Evolutionary conservation across 2,888 invertebrate species (phyloP).

Genomic region (Euzophera pinguis): DNA sequence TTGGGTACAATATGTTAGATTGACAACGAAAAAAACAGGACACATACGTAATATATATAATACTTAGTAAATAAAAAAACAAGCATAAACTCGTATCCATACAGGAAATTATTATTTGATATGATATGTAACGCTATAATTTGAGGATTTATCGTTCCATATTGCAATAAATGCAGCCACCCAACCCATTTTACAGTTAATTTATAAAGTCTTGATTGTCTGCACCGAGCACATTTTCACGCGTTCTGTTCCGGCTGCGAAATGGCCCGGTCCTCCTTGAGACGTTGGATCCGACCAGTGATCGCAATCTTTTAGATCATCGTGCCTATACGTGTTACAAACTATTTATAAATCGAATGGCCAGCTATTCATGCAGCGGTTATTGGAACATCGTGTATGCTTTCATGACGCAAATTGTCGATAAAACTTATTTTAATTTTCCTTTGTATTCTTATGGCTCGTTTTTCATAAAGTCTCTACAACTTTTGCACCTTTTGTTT

Average conservation of each 20-base stretch:
- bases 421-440: background rate
- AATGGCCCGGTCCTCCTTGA: conserved; percentile 76
- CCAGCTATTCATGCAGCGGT: background rate
- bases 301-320: conserved; percentile 63
- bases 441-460: background rate
- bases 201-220: conserved; percentile 33
- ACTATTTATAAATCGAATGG: conserved; percentile 9
- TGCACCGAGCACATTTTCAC: conserved; percentile 50
- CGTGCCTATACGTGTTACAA: conserved; percentile 21
- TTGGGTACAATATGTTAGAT: too few species aligned
- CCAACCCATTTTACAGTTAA: conserved; percentile 8
- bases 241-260: conserved; percentile 68
- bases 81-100: too few species aligned
- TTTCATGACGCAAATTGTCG: background rate
- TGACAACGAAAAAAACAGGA: too few species aligned
- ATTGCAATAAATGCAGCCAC: background rate
- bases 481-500: too few species aligned
- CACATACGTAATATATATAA: too few species aligned
- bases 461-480: background rate
- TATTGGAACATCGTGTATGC: background rate
- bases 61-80: too few species aligned
- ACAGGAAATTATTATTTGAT: too few species aligned
- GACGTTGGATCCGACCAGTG: conserved; percentile 50
- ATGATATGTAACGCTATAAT: too few species aligned
- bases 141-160: too few species aligned